Evolutionary conservation across 2,888 invertebrate genomes (phyloP).

Genomic region (Caenorhabditis wallacei): DNA sequence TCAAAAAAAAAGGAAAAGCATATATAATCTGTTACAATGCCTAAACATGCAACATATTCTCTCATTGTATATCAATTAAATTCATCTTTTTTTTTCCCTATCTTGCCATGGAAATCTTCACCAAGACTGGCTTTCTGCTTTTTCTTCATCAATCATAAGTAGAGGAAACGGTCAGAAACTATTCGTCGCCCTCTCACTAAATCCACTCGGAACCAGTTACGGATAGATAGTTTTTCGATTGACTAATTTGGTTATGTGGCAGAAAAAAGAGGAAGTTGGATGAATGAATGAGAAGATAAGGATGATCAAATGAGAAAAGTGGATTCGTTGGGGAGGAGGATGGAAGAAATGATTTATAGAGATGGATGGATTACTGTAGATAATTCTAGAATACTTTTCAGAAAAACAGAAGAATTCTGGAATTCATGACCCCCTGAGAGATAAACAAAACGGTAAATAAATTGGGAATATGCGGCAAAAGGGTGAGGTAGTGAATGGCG

Average conservation of each 20-base stretch:
- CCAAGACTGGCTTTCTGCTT: conserved; percentile 41
- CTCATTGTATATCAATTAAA: not conserved
- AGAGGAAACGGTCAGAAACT: conserved; percentile 24
- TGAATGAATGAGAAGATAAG: conserved; percentile 24
- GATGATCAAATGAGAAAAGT: conserved; percentile 13
- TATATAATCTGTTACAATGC: not conserved
- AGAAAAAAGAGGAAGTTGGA: not conserved
- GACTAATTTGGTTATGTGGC: conserved; percentile 32
- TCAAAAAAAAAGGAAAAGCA: too few relatives aligned
- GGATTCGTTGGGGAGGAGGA: too few relatives aligned
- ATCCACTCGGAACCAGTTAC: conserved; percentile 38
- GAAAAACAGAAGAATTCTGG: not conserved
- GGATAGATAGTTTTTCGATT: conserved; percentile 38
- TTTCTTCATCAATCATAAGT: conserved; percentile 35
- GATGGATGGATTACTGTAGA: not conserved
- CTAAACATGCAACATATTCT: conserved; percentile 29
- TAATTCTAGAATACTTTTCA: too few relatives aligned
- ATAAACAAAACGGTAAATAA: conserved; percentile 29
- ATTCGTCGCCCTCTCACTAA: conserved; percentile 25
- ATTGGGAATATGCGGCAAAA: conserved; percentile 23
- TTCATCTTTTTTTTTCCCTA: conserved; percentile 16
- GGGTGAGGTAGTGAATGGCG: conserved; percentile 18
- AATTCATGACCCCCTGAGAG: not conserved
- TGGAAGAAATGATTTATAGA: conserved; percentile 5
- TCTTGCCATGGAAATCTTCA: conserved; percentile 46